Base-by-base conservation (phyloP, 2,888 invertebrate species). In the Netelia virgata region DNA sequence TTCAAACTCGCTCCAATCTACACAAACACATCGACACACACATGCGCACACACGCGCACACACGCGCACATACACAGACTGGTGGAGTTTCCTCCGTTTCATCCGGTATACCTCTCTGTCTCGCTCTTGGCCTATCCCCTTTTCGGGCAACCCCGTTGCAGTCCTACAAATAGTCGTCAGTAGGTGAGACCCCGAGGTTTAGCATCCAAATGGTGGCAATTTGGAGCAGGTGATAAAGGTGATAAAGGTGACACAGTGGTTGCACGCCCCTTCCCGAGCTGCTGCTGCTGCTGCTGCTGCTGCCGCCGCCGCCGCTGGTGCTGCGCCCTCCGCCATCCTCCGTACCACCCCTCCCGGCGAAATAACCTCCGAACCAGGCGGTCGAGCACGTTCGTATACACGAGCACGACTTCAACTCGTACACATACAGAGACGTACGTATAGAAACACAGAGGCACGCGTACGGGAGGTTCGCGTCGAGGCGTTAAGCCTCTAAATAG, bases 201-300 rank as follows among this genome's bases (percentile, higher is more conserved):
- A 93, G 91, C 92, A 93, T 93, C 91, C 91, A 93, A 93, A 93
- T 92, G 92, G 93, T 87, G 91, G 92, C 93, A 93, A 93, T 93
- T 93, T 93, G 92, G 92, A 92, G 91, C 91, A 92, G 92, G 93
- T 92, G 93, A 93, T 93, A 93, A 92, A 93, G 92, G 92, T 92
- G 92, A 92, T 92, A 93, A 92, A 93, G 93, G 92, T 93, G 92
- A 92, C 92, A 86, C 90, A 90, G 91, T 90, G 92, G 92, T 92
- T 90, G 91, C 90, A 84, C 88, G 87, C 86, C 88, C 82, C 88
- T 86, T 89, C 86, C 86, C 88, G 89, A 84, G 6, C 36, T 36
- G 36, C 36, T 36, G 36, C 36, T 36, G 36, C 36, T 36, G 36
- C 36, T 36, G 1, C 36, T 36, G 8, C 36, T 28, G 28, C 28